Percentiles rank a stretch among this genome's conserved stretches.
Evolutionary conservation across 1,140 invertebrate species (phyloP).

Genomic region (Drosophila ironensis): DNA sequence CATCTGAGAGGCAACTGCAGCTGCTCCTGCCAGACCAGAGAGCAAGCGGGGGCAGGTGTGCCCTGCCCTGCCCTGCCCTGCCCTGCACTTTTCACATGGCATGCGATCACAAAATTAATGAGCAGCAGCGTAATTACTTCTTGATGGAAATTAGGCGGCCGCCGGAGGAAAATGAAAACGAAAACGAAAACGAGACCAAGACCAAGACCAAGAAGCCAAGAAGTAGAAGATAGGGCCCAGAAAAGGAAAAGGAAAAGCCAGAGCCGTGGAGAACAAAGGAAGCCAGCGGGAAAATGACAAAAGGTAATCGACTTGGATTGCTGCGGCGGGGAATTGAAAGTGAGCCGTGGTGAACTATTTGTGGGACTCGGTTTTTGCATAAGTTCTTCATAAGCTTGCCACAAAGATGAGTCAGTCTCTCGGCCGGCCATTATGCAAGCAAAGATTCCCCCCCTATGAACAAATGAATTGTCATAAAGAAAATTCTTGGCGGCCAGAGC

Average conservation of each 20-base stretch:
- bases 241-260: conserved; percentile 4
- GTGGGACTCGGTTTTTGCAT: too few relatives aligned
- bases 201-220: conserved; percentile 3
- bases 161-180: conserved; percentile 31
- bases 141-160: conserved; percentile 73
- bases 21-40: too few relatives aligned
- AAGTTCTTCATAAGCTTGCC: too few relatives aligned
- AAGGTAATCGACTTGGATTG: too few relatives aligned
- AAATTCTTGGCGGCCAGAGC: conserved; percentile 16
- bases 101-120: conserved; percentile 77
- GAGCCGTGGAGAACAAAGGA: not conserved
- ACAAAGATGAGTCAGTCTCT: conserved; percentile 19
- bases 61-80: not conserved
- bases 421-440: conserved; percentile 47
- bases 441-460: conserved; percentile 41
- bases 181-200: conserved; percentile 44
- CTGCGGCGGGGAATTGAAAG: too few relatives aligned
- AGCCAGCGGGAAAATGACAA: too few relatives aligned
- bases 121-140: conserved; percentile 77
- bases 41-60: conserved; percentile 31
- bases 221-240: not conserved
- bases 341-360: too few relatives aligned
- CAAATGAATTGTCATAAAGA: conserved; percentile 42
- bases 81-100: conserved; percentile 45
- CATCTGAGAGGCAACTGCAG: too few relatives aligned